Percentiles rank a stretch among this genome's conserved stretches.
Evolutionary conservation across 1,140 invertebrate species (phyloP).

Genomic region (Lethocerus indicus): DNA sequence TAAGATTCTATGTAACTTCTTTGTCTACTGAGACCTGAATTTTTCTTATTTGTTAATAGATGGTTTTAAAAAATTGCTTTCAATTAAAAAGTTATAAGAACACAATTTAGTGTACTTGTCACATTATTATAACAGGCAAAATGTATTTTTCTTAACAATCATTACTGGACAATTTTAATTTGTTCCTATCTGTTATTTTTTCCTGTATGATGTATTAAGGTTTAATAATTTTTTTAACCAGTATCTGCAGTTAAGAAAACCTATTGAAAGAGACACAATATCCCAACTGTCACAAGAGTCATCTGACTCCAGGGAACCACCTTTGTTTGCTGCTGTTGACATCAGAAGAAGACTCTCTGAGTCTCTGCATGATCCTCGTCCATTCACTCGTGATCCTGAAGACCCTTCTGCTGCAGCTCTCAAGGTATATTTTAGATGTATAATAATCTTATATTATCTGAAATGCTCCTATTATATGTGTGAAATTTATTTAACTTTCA

Average conservation of each 20-base stretch:
- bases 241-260: conserved; percentile 39
- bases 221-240: conserved; percentile 21
- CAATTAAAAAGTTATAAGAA: too few species aligned
- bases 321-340: conserved; percentile 67
- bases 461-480: too few species aligned
- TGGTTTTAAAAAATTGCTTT: too few species aligned
- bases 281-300: conserved; percentile 85
- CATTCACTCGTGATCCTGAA: conserved; percentile 81
- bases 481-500: too few species aligned
- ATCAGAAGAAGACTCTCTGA: conserved; percentile 77
- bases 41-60: too few species aligned
- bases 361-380: conserved; percentile 59
- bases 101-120: too few species aligned
- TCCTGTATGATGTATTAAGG: too few species aligned
- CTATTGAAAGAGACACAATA: conserved; percentile 57
- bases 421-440: conserved; percentile 34
- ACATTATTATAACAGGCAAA: too few species aligned
- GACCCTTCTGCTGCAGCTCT: conserved; percentile 96
- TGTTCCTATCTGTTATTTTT: neutral
- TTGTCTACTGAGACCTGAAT: too few species aligned
- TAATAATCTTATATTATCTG: too few species aligned
- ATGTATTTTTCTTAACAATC: neutral
- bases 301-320: conserved; percentile 67
- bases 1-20: too few species aligned
- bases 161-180: neutral